Evolutionary conservation across 1,140 invertebrate species (phyloP), one percentile per base, ranked within the genome.

Genomic region (Sitodiplosis mosellana): DNA sequence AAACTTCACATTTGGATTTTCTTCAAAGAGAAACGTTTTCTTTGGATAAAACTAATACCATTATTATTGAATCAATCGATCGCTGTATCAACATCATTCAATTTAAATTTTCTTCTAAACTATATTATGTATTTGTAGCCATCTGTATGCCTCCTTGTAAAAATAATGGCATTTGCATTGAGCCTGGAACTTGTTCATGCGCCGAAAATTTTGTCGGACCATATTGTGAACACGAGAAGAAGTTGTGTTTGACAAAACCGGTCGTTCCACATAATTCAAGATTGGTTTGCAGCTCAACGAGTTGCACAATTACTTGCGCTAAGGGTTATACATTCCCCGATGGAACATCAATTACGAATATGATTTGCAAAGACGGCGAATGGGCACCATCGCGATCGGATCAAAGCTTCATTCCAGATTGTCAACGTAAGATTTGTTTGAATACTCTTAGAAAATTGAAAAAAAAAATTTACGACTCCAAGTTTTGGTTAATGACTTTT

Each of bases 161-260:
- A 55, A 87, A 91, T 63, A 80, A 75, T 44, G 86, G 87, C 1
- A 78, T 81, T 14, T 90, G 86, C 56, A 56, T 79, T 1, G 68
- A 67, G 1, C 79, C 80, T 0, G 76, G 82, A 59, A 63, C 71
- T 1, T 88, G 85, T 54, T 59, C 76, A 10, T 91, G 86, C 54
- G 67, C 77, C 0, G 69, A 76, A 18, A 77, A 78, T 54, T 87
- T 74, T 60, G 71, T 71, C 20, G 87, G 87, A 15, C 71, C 75
- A 1, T 69, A 77, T 43, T 91, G 87, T 57, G 80, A 89, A 58
- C 76, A 74, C 53, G 76, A 81, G 58, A 75, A 73, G 48, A 77
- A 75, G 49, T 74, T 79, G 0, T 86, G 82, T 55, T 61, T 80
- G 1, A 73, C 74, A 49, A 69, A 68, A 54, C 78, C 80, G 1